Base-by-base conservation (phyloP, 2,797 vertebrate species). In the Hephaestus fuliginosus region DNA sequence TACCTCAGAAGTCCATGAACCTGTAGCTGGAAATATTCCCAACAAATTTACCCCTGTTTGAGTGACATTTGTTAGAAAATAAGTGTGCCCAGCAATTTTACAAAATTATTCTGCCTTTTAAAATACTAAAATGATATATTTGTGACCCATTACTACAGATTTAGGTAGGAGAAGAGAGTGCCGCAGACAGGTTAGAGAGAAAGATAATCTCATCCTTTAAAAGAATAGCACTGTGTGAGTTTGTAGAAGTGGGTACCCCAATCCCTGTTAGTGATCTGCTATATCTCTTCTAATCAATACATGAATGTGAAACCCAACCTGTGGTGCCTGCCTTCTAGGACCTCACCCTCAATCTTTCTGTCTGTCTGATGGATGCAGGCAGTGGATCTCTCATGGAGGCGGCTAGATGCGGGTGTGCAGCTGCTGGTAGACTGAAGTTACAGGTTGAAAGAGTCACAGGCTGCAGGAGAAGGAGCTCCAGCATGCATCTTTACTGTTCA, bases 371-470 rank as follows among this genome's bases (percentile, higher is more conserved):
- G 80, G 86, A 91, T 86, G 83, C 83, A 90, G 89, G 82, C 82
- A 70, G 76, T 65, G 74, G 49, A 67, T 80, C 66, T 82, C 67
- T 88, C 70, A 75, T 88, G 70, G 81, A 76, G 86, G 87, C 70
- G 15, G 72, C 83, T 88, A 67, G 76, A 95, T 95, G 94, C 92
- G 93, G 95, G 95, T 68, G 79, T 88, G 90, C 95, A 96, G 95
- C 94, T 96, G 96, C 93, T 90, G 92, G 88, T 85, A 90, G 90
- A 90, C 79, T 95, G 90, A 93, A 92, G 91, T 93, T 94, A 90
- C 92, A 89, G 89, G 90, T 93, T 94, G 88, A 94, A 93, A 92
- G 92, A 92, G 89, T 94, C 91, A 88, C 3, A 0, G 56, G 49
- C 56, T 65, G 63, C 78, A 87, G 78, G 75, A 80, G 82, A 70